Conservation (phyloP, 2,888 invertebrate species). For the Heliconius cydno region DNA sequence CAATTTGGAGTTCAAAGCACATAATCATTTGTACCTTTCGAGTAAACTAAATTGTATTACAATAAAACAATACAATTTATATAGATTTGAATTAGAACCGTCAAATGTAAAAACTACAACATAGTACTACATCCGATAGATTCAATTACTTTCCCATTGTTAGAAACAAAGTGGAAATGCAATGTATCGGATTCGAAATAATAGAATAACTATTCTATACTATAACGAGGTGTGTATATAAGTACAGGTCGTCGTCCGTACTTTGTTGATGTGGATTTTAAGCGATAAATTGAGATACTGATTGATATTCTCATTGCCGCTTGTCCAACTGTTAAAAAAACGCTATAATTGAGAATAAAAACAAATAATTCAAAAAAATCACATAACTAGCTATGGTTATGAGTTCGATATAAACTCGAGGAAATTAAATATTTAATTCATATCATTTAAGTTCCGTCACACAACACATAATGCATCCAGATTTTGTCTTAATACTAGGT, state of each 20-base stretch:
- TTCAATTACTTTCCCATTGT: conserved; percentile 3
- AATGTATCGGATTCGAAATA: not conserved
- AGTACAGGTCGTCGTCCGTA: not conserved
- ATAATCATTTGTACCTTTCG: not conserved
- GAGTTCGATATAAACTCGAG: no score
- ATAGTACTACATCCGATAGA: not conserved
- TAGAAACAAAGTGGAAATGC: not conserved
- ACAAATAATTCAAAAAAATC: no score
- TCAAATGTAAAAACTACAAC: not conserved
- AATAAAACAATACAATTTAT: not conserved
- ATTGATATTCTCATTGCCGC: no score
- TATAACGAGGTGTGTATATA: not conserved
- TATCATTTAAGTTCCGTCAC: no score
- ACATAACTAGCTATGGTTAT: no score
- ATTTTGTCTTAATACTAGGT: no score
- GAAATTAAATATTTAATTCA: no score
- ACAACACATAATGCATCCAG: no score
- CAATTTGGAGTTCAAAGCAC: not conserved
- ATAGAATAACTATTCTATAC: not conserved
- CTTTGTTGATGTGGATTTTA: not conserved
- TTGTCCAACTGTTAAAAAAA: no score
- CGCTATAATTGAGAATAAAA: no score
- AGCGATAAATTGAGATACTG: not conserved
- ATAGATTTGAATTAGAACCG: not conserved
- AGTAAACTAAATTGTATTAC: not conserved